Evolutionary conservation across 2,113 vertebrate species (phyloP), one percentile per base, ranked within the genome.

Genomic region (Thamnaconus septentrionalis): DNA sequence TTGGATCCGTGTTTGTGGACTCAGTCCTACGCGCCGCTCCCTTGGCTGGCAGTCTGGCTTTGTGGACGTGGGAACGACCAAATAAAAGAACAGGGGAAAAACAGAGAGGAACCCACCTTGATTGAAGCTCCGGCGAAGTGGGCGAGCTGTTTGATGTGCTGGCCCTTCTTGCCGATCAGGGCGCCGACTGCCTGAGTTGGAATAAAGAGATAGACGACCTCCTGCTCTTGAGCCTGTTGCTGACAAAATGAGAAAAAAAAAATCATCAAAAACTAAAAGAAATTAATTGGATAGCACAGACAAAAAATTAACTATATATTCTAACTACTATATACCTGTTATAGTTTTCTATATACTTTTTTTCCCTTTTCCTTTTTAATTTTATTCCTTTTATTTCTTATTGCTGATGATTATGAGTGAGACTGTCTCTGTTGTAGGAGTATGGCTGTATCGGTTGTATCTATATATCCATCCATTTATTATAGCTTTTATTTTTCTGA

Each of bases 141-240:
- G 5, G 96, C 95, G 56, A 98, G 91, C 79, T 98, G 95, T 78
- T 96, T 98, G 86, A 98, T 98, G 84, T 98, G 95, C 49, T 96
- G 95, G 40, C 96, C 96, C 80, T 98, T 98, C 89, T 96, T 98
- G 53, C 96, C 96, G 0, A 98, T 98, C 85, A 98, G 93, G 81
- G 96, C 96, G 5, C 96, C 96, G 61, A 98, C 96, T 0, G 96
- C 94, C 89, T 97, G 96, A 5, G 94, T 96, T 1, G 96, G 96
- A 91, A 98, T 95, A 90, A 97, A 98, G 85, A 98, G 91, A 78
- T 95, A 96, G 85, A 94, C 95, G 0, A 96, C 93, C 88, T 98
- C 96, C 91, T 98, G 96, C 82, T 96, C 96, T 0, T 91, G 91
- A 82, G 88, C 78, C 94, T 98, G 90, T 76, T 66, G 57, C 62